Evolutionary conservation across 2,113 vertebrate species (phyloP), one percentile per base, ranked within the genome.

Genomic region (Leptobrachium ailaonicum): DNA sequence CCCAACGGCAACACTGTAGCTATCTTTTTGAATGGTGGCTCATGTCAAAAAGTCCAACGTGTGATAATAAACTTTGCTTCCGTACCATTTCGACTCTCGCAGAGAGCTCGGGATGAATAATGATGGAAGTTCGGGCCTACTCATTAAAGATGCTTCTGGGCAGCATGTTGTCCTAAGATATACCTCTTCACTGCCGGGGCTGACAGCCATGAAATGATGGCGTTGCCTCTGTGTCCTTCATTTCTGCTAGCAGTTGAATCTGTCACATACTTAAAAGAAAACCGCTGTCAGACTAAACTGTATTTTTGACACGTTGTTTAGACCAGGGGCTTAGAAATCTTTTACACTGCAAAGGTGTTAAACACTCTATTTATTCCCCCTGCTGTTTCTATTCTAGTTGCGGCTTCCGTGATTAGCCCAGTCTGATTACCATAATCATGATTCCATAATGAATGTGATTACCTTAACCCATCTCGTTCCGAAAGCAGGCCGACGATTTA

Each of bases 151-250:
- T 83, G 82, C 78, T 87, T 82, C 82, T 86, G 87, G 83, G 66
- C 79, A 87, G 86, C 87, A 82, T 88, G 87, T 89, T 88, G 87
- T 87, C 88, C 87, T 82, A 86, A 92, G 91, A 93, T 92, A 92
- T 88, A 88, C 87, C 87, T 87, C 84, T 83, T 85, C 87, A 90
- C 89, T 87, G 80, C 76, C 84, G 76, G 83, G 83, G 85, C 85
- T 91, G 90, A 93, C 83, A 83, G 83, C 86, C 85, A 87, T 88
- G 87, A 88, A 89, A 86, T 83, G 89, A 93, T 87, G 84, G 86
- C 87, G 87, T 90, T 88, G 84, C 83, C 82, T 77, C 83, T 64
- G 85, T 90, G 85, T 90, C 88, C 87, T 89, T 90, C 84, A 85
- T 83, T 71, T 83, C 76, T 85, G 82, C 84, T 88, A 85, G 84